Conservation (phyloP, 1,140 invertebrate genomes). For the Pogonomyrmex barbatus region DNA sequence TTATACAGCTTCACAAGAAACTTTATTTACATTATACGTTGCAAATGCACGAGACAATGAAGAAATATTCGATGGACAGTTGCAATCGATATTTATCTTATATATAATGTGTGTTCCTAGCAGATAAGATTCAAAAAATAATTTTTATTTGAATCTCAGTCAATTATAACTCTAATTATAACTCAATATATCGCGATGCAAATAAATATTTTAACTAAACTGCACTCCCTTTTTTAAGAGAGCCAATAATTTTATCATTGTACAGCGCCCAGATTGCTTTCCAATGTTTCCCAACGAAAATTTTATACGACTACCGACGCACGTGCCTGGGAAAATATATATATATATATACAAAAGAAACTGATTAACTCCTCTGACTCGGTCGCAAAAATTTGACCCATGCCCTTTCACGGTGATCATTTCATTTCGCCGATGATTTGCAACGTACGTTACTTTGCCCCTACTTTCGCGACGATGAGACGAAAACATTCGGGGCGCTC, state of each 20-base stretch:
- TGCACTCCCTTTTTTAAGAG: neutral
- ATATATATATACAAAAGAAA: slow-evolving; percentile 1
- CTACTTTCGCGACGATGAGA: neutral
- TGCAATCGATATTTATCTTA: neutral
- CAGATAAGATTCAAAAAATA: neutral
- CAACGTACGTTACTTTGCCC: neutral
- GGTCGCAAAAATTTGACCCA: neutral
- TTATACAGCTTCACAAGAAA: neutral
- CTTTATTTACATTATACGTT: slow-evolving; percentile 12
- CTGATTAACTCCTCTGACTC: slow-evolving; percentile 1
- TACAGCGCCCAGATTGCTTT: neutral
- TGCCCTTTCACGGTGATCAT: neutral
- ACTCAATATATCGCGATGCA: neutral
- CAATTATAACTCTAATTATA: neutral
- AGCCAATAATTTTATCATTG: neutral
- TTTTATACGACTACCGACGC: neutral
- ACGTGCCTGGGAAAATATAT: neutral
- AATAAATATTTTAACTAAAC: neutral
- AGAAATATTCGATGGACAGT: neutral
- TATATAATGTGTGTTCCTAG: neutral
- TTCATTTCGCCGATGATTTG: slow-evolving; percentile 18
- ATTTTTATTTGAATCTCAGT: neutral
- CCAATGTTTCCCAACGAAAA: neutral
- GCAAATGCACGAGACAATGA: neutral
- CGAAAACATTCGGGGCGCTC: slow-evolving; percentile 40